A percentile compares a stretch with the other conserved stretches of the same genome.
These are phyloP conservation scores for Papilio polyxenes DNA, from an alignment of 1,140 invertebrate species.

Conservation along the genomic window DNA sequence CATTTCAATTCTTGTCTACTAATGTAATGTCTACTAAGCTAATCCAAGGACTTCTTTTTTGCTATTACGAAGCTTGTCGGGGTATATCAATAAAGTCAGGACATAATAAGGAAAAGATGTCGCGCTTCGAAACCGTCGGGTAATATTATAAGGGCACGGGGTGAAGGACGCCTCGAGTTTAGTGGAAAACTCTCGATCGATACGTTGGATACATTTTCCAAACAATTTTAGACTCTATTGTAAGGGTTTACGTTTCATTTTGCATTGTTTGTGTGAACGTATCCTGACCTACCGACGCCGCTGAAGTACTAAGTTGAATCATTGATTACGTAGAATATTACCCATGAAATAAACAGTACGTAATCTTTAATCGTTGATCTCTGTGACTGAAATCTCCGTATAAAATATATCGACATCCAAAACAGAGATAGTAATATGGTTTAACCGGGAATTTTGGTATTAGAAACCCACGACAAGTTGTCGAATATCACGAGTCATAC, in stretches of 20 bases:
- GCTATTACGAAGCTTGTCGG: neutral
- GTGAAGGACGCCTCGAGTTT: constrained; percentile 65
- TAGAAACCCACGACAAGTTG: no score
- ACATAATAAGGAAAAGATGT: constrained; percentile 1
- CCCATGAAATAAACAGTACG: neutral
- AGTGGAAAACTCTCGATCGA: constrained; percentile 56
- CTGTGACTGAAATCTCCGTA: no score
- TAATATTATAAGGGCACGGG: constrained; percentile 66
- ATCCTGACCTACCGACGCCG: constrained; percentile 13
- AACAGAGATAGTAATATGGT: no score
- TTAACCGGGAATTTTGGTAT: no score
- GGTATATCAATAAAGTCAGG: neutral
- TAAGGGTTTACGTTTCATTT: neutral
- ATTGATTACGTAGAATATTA: neutral
- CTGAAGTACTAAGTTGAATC: neutral
- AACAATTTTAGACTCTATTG: neutral
- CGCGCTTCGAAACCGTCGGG: constrained; percentile 46
- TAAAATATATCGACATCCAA: no score
- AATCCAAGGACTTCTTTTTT: neutral
- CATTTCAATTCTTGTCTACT: neutral
- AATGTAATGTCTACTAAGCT: neutral
- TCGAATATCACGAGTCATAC: no score
- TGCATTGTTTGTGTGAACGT: neutral
- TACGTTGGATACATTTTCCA: constrained; percentile 42
- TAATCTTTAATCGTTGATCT: neutral